These are phyloP conservation scores for Fistularia commersonii DNA, from an alignment of 2,797 vertebrate species.

Conservation along the genomic window DNA sequence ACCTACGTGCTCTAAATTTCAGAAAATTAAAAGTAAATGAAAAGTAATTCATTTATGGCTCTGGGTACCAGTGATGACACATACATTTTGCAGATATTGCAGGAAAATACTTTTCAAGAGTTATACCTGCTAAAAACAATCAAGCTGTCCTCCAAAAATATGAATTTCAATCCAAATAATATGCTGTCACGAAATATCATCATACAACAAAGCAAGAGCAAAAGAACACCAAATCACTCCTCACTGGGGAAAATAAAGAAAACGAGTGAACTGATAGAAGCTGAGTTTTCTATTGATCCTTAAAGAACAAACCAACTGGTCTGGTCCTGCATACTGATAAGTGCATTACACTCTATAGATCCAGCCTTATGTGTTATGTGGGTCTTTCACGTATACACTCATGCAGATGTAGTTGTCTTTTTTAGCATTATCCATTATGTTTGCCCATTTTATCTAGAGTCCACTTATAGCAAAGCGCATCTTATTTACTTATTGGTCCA, in stretches of 20 bases:
- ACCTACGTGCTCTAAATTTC: constrained; percentile 3
- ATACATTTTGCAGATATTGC: too few species aligned
- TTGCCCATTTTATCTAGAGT: too few species aligned
- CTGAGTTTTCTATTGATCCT: constrained; percentile 63
- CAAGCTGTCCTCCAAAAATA: too few species aligned
- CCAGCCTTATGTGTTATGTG: constrained; percentile 50
- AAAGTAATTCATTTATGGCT: too few species aligned
- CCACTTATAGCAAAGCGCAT: too few species aligned
- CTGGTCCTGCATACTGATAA: constrained; percentile 66
- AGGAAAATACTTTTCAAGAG: too few species aligned
- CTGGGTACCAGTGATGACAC: too few species aligned
- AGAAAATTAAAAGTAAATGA: constrained; percentile 16
- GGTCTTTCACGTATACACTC: constrained; percentile 1
- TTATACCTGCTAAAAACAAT: too few species aligned
- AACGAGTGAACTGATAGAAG: constrained; percentile 24
- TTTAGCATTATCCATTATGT: too few species aligned
- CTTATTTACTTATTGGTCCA: too few species aligned
- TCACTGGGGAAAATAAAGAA: constrained; percentile 22
- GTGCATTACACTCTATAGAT: constrained; percentile 65
- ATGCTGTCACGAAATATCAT: constrained; percentile 20
- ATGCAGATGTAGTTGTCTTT: background rate
- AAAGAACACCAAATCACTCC: constrained; percentile 7
- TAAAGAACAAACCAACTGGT: constrained; percentile 44
- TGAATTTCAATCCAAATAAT: too few species aligned
- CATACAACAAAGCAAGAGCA: background rate